Evolutionary conservation across 2,113 vertebrate genomes (phyloP).

Genomic region (Nematolebias whitei): DNA sequence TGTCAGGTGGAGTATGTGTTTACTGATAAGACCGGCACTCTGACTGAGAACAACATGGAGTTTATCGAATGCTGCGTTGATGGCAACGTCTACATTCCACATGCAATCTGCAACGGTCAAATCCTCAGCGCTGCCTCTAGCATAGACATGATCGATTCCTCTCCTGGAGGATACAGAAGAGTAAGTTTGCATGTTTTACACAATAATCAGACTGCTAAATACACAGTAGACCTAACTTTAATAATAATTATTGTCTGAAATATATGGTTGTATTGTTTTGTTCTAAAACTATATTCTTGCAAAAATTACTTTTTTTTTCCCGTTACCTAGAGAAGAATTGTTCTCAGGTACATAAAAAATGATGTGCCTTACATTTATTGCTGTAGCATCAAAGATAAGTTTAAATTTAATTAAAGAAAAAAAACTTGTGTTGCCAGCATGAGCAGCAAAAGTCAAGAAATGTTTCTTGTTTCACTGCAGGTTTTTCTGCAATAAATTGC

Average conservation of each 20-base stretch:
- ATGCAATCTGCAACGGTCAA: conserved; percentile 94
- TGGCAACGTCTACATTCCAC: conserved; percentile 91
- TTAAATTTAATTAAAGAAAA: conserved; percentile 50
- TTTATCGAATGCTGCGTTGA: conserved; percentile 97
- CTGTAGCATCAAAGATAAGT: conserved; percentile 38
- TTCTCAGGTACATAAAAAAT: conserved; percentile 35
- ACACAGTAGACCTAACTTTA: neutral
- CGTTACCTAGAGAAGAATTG: conserved; percentile 10
- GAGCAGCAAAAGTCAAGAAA: conserved; percentile 7
- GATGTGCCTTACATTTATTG: conserved; percentile 35
- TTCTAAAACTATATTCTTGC: conserved; percentile 7
- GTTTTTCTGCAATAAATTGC: no score
- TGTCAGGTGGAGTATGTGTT: conserved; percentile 96
- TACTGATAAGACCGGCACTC: conserved; percentile 97
- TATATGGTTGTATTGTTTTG: neutral
- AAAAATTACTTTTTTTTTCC: conserved; percentile 19
- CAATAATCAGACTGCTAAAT: neutral
- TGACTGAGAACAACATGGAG: conserved; percentile 99
- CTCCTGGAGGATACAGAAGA: conserved; percentile 85
- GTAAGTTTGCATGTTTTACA: conserved; percentile 71
- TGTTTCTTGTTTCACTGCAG: neutral
- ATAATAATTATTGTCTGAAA: neutral
- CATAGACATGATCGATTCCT: conserved; percentile 98
- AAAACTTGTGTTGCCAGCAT: conserved; percentile 45
- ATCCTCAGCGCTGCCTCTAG: conserved; percentile 86